phyloP scores from a whole-genome alignment of 2,888 invertebrate species.

The Hirtodrosophila histrioides region DNA sequence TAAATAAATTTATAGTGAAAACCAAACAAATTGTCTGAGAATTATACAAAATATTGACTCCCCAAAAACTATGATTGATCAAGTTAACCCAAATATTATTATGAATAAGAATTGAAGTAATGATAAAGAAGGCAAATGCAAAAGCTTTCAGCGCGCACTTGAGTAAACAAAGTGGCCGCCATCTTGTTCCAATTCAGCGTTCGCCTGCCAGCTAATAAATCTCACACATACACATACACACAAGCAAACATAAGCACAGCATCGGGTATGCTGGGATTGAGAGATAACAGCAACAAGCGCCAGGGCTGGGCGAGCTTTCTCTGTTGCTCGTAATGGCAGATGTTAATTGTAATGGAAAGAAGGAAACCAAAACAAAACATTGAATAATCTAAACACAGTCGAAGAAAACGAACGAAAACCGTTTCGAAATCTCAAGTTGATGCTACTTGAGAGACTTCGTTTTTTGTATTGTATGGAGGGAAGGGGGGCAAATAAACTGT shows the following conservation, averaged over 20 bases:
- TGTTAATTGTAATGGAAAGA: slow-evolving; percentile 1
- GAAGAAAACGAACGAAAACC: slow-evolving; percentile 18
- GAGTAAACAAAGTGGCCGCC: slow-evolving; percentile 54
- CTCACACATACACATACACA: slow-evolving; percentile 12
- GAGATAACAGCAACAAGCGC: slow-evolving; percentile 33
- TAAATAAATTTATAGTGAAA: slow-evolving; percentile 42
- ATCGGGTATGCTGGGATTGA: slow-evolving; percentile 41
- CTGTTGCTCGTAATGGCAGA: slow-evolving; percentile 16
- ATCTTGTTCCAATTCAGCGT: slow-evolving; percentile 58
- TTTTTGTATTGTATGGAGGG: slow-evolving; percentile 13
- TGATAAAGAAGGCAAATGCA: slow-evolving; percentile 18
- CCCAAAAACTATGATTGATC: slow-evolving; percentile 21
- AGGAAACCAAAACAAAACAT: slow-evolving; percentile 54
- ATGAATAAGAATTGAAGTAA: slow-evolving; percentile 12
- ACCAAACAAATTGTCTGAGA: slow-evolving; percentile 10
- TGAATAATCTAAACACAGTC: slow-evolving; percentile 57
- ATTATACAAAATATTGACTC: background rate
- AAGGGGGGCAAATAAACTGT: slow-evolving; percentile 1
- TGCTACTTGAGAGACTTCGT: slow-evolving; percentile 30
- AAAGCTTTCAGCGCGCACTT: slow-evolving; percentile 44
- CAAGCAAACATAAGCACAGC: slow-evolving; percentile 18
- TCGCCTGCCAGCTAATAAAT: slow-evolving; percentile 39
- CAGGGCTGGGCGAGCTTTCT: slow-evolving; percentile 47
- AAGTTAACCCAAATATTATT: slow-evolving; percentile 13
- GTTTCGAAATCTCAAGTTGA: slow-evolving; percentile 31